Evolutionary conservation across 1,140 invertebrate genomes (phyloP).

Genomic region (Caenorhabditis elegans): WBcel235 BX284605.5:5539501-5540000

Average conservation of each 20-base stretch:
- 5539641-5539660: too few relatives aligned
- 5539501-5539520: too few relatives aligned
- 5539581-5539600: too few relatives aligned
- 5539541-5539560: too few relatives aligned
- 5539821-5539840: background rate
- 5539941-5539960: background rate
- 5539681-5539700: background rate
- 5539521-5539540: too few relatives aligned
- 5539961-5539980: background rate
- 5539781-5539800: background rate
- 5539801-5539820: slow-evolving; percentile 7
- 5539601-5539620: too few relatives aligned
- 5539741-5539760: background rate
- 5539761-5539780: slow-evolving; percentile 11
- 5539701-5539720: background rate
- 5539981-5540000: background rate
- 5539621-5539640: too few relatives aligned
- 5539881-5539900: slow-evolving; percentile 7
- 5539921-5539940: background rate
- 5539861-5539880: background rate
- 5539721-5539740: slow-evolving; percentile 29
- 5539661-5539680: background rate
- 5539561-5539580: too few relatives aligned
- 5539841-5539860: background rate
- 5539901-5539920: slow-evolving; percentile 21